Conservation (phyloP, 2,113 vertebrate species). For the Istiophorus platypterus region DNA sequence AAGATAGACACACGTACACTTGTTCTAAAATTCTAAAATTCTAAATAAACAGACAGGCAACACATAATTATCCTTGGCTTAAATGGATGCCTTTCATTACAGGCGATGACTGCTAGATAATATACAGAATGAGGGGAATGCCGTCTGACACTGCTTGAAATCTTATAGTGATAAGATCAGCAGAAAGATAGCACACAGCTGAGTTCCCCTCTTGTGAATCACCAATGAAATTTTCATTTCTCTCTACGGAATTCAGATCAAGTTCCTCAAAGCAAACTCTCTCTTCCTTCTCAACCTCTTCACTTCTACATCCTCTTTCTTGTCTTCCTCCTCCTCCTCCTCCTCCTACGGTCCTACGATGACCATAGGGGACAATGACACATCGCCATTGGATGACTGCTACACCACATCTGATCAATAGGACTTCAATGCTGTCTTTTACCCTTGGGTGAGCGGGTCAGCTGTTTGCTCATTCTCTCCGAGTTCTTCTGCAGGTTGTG, state of each 20-base stretch:
- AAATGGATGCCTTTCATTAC: not conserved
- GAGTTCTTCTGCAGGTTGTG: conserved; percentile 83
- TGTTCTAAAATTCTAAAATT: no score
- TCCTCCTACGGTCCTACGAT: not conserved
- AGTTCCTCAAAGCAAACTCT: conserved; percentile 38
- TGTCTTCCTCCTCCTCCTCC: not conserved
- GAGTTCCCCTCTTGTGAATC: not conserved
- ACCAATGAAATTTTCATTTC: conserved; percentile 22
- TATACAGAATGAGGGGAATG: not conserved
- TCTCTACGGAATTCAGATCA: not conserved
- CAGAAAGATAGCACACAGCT: not conserved
- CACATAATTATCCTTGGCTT: not conserved
- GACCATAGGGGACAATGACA: not conserved
- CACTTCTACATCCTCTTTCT: not conserved
- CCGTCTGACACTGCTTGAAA: not conserved
- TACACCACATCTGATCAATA: no score
- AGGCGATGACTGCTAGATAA: not conserved
- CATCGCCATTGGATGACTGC: not conserved
- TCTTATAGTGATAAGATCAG: not conserved
- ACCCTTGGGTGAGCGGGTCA: conserved; percentile 82
- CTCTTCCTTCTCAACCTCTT: conserved; percentile 24
- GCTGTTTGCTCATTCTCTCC: conserved; percentile 83
- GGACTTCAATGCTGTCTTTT: not conserved
- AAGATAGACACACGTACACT: no score
- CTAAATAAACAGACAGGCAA: not conserved